Conservation (phyloP, 1,140 invertebrate genomes). For the Tetranychus urticae region DNA sequence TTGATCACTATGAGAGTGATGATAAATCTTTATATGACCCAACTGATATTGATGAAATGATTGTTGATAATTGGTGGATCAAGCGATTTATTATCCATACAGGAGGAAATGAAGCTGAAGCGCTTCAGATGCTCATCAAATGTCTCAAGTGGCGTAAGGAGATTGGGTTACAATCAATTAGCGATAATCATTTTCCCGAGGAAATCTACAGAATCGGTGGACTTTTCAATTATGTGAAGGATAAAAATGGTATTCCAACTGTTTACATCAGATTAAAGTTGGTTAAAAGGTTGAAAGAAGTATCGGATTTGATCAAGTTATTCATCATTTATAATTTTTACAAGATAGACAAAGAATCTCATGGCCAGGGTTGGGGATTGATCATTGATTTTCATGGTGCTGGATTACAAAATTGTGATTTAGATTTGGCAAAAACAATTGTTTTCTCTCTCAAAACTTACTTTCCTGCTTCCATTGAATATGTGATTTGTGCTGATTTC, state of each 20-base stretch:
- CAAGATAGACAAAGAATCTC: background rate
- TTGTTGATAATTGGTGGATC: background rate
- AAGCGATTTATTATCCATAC: background rate
- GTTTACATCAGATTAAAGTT: background rate
- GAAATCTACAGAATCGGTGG: constrained; percentile 5
- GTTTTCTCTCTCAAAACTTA: constrained; percentile 8
- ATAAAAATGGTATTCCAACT: background rate
- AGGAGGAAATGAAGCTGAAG: constrained; percentile 28
- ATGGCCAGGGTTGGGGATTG: constrained; percentile 6
- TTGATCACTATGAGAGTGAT: background rate
- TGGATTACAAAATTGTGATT: constrained; percentile 5
- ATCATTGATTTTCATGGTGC: constrained; percentile 9
- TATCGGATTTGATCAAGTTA: constrained; percentile 1
- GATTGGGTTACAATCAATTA: constrained; percentile 34
- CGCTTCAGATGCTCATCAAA: constrained; percentile 51
- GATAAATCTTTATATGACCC: background rate
- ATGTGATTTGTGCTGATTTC: constrained; percentile 6
- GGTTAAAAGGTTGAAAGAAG: constrained; percentile 3
- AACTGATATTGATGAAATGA: background rate
- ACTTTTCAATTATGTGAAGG: background rate
- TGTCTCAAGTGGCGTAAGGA: constrained; percentile 58
- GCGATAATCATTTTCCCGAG: constrained; percentile 1
- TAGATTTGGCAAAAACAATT: constrained; percentile 10
- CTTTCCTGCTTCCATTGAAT: constrained; percentile 9
- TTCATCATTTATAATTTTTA: constrained; percentile 3